These are phyloP conservation scores for Eptatretus burgeri DNA, from an alignment of 2,113 vertebrate genomes.

Conservation along the genomic window DNA sequence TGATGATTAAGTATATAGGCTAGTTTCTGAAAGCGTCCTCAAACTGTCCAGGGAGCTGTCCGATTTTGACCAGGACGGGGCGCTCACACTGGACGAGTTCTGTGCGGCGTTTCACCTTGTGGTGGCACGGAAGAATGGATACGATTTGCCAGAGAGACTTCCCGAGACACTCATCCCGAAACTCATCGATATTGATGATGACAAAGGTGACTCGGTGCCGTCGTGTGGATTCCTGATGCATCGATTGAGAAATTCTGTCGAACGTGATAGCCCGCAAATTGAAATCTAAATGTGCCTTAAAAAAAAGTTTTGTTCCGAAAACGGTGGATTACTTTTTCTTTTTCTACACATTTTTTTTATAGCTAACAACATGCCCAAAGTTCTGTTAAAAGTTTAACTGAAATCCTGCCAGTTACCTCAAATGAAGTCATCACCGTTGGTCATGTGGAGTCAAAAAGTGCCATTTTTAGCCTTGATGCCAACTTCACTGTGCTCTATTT, in stretches of 20 bases:
- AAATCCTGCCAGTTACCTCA: too few species aligned
- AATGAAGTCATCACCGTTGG: too few species aligned
- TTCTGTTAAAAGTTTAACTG: too few species aligned
- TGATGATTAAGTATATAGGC: too few species aligned
- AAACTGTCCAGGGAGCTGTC: slow-evolving; percentile 42
- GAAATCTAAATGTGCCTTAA: neutral
- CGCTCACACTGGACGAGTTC: slow-evolving; percentile 47
- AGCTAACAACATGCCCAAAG: neutral
- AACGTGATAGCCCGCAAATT: neutral
- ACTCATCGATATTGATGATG: neutral
- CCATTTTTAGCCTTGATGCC: too few species aligned
- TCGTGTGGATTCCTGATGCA: too few species aligned
- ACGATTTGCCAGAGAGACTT: slow-evolving; percentile 42
- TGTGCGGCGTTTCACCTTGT: slow-evolving; percentile 80
- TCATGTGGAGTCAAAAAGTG: too few species aligned
- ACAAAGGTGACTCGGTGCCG: too few species aligned
- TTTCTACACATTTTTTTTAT: neutral
- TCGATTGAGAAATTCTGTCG: too few species aligned
- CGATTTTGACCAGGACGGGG: slow-evolving; percentile 61
- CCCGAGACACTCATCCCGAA: slow-evolving; percentile 62
- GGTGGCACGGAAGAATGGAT: slow-evolving; percentile 76
- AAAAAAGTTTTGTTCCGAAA: neutral
- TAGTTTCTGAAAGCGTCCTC: slow-evolving; percentile 9
- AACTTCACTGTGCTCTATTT: too few species aligned
- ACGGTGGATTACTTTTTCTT: neutral